Conservation (phyloP, 1,140 invertebrate genomes). For the Penaeus chinensis region DNA sequence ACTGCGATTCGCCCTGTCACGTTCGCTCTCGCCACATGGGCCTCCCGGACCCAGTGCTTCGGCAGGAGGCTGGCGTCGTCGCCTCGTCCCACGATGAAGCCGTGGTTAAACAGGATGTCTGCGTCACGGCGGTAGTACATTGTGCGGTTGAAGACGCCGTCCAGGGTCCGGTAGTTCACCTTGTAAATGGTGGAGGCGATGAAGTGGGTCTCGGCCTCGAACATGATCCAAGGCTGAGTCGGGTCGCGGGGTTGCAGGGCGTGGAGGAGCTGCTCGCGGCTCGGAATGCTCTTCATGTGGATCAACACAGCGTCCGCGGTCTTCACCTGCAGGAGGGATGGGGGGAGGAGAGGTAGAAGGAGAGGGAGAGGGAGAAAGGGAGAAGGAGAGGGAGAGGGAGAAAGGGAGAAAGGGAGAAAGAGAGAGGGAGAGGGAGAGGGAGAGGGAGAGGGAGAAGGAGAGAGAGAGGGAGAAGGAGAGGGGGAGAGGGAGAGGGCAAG, state of each 20-base stretch:
- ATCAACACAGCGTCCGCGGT: conserved; percentile 36
- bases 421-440: too few relatives aligned
- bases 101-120: conserved; percentile 65
- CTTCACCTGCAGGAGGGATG: neutral
- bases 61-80: conserved; percentile 34
- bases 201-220: conserved; percentile 12
- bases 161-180: conserved; percentile 67
- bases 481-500: too few relatives aligned
- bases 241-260: conserved; percentile 80
- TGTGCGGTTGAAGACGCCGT: conserved; percentile 68
- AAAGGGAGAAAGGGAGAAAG: too few relatives aligned
- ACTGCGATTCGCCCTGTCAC: conserved; percentile 91
- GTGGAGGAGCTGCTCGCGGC: neutral
- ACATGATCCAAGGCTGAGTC: conserved; percentile 76
- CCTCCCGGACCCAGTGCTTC: conserved; percentile 13
- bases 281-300: conserved; percentile 4
- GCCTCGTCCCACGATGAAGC: conserved; percentile 44
- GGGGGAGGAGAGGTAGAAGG: too few relatives aligned
- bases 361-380: too few relatives aligned
- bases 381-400: too few relatives aligned
- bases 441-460: too few relatives aligned
- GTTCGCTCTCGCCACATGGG: conserved; percentile 38
- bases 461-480: too few relatives aligned
- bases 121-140: conserved; percentile 68
- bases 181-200: conserved; percentile 66